Conservation (phyloP, 2,888 invertebrate genomes). For the Watsonalla cultraria region DNA sequence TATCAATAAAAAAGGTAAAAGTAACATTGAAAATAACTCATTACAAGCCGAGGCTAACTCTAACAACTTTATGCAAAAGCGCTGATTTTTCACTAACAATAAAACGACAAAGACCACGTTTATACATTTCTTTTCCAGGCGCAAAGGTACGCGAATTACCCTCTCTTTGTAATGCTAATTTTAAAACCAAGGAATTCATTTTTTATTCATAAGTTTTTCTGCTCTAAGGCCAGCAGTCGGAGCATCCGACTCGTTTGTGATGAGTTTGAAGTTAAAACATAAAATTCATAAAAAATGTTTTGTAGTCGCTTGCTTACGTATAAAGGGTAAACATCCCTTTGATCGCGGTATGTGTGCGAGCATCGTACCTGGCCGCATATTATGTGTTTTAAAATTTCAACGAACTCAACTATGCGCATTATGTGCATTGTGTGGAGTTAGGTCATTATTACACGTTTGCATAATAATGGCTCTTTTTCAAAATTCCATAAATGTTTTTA, state of each 20-base stretch:
- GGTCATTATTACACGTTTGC: too few species aligned
- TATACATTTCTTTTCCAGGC: constrained; percentile 66
- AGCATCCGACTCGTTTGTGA: constrained; percentile 67
- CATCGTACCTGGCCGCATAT: not conserved
- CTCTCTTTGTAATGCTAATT: constrained; percentile 77
- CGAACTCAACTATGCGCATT: not conserved
- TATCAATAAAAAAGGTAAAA: not conserved
- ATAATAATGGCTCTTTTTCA: too few species aligned
- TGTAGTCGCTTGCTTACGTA: constrained; percentile 25
- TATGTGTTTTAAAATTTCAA: not conserved
- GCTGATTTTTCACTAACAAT: constrained; percentile 63
- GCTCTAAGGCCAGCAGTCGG: constrained; percentile 69
- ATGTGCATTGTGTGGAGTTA: not conserved
- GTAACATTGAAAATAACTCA: not conserved
- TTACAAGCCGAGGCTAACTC: constrained; percentile 7
- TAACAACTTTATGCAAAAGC: constrained; percentile 33
- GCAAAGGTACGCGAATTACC: constrained; percentile 74
- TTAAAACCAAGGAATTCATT: constrained; percentile 78
- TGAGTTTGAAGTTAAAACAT: constrained; percentile 57
- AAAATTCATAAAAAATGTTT: constrained; percentile 44
- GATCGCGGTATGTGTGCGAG: constrained; percentile 8
- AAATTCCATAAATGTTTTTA: too few species aligned
- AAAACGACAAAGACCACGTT: constrained; percentile 63
- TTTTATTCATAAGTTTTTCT: constrained; percentile 79
- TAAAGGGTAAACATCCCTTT: constrained; percentile 22